These are phyloP conservation scores for Rotaria sp. DNA, from an alignment of 2,888 invertebrate species.

Conservation along the genomic window DNA sequence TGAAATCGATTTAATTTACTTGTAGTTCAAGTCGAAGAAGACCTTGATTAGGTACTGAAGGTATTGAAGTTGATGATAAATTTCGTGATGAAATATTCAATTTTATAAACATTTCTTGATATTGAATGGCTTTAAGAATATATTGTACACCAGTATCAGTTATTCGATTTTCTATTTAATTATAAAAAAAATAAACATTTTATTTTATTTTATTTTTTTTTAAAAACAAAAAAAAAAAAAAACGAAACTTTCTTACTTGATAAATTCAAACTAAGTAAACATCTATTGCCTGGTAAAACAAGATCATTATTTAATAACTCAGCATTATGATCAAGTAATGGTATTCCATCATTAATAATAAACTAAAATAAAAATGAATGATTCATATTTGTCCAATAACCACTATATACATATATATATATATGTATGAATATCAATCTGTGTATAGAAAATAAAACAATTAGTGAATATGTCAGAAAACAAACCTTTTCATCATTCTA, in stretches of 20 bases:
- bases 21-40: constrained; percentile 28
- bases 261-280: constrained; percentile 38
- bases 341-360: not conserved
- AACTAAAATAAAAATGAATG: not conserved
- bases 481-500: not conserved
- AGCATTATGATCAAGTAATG: constrained; percentile 31
- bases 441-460: not conserved
- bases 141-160: not conserved
- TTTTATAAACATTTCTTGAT: constrained; percentile 3
- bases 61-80: not conserved
- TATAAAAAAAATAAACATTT: not conserved
- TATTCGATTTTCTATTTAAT: not conserved
- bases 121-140: constrained; percentile 7
- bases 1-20: not conserved
- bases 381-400: too few species aligned
- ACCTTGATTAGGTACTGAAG: not conserved
- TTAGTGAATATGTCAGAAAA: not conserved
- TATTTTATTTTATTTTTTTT: too few species aligned
- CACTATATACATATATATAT: not conserved
- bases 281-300: constrained; percentile 34
- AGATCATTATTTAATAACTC: constrained; percentile 32
- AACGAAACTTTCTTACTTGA: constrained; percentile 30
- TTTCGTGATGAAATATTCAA: not conserved
- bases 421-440: not conserved
- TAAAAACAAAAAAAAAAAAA: too few species aligned